These are phyloP conservation scores for Romanomermis culicivorax DNA, from an alignment of 2,888 invertebrate genomes.

Conservation along the genomic window DNA sequence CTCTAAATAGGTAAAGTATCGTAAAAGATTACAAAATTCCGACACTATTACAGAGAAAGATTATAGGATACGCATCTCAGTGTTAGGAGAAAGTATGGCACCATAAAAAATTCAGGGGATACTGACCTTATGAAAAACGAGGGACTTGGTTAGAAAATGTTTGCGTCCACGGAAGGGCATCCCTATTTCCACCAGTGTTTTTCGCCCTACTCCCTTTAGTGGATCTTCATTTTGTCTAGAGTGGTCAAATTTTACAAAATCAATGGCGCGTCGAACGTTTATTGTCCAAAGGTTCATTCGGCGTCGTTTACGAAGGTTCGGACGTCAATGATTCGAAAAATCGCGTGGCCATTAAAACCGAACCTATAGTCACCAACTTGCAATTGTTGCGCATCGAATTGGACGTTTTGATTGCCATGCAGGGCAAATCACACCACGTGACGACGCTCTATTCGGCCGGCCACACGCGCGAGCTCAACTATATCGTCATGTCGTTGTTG, in stretches of 20 bases:
- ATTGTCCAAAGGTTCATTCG: slow-evolving; percentile 1
- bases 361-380: neutral
- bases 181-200: too few relatives aligned
- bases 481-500: neutral
- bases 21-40: too few relatives aligned
- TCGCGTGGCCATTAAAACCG: neutral
- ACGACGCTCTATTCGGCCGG: neutral
- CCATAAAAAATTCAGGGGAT: too few relatives aligned
- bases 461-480: neutral
- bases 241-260: neutral
- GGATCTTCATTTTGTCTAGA: too few relatives aligned
- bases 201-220: too few relatives aligned
- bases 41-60: too few relatives aligned
- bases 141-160: too few relatives aligned
- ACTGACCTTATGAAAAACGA: too few relatives aligned
- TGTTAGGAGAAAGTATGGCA: too few relatives aligned
- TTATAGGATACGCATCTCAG: too few relatives aligned
- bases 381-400: neutral
- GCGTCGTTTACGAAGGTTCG: neutral
- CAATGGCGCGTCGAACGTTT: neutral
- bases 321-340: neutral
- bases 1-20: too few relatives aligned
- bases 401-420: neutral
- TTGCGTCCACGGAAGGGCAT: too few relatives aligned
- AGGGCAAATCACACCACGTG: neutral